These are phyloP conservation scores for Emydoidea blandingii DNA, from an alignment of 2,797 vertebrate genomes.

Conservation along the genomic window DNA sequence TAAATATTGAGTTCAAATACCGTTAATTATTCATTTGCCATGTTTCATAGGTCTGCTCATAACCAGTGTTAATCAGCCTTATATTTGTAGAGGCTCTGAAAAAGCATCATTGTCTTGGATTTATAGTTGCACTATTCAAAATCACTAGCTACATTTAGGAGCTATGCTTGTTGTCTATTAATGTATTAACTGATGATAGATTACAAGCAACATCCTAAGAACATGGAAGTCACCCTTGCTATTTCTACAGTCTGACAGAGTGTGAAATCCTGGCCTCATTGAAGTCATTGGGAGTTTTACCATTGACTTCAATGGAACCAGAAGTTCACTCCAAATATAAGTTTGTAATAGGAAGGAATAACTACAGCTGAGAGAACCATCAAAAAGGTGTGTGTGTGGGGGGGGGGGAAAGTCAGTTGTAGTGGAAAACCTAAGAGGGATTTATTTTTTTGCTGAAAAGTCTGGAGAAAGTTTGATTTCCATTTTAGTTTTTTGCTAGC, in stretches of 20 bases:
- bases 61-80: background rate
- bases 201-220: background rate
- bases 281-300: background rate
- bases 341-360: background rate
- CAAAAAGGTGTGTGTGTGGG: background rate
- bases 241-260: fast-evolving
- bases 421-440: background rate
- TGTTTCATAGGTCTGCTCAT: background rate
- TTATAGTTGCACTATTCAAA: background rate
- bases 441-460: background rate
- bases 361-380: background rate
- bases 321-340: background rate
- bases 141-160: background rate
- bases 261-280: background rate
- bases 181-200: fast-evolving
- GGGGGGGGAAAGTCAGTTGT: background rate
- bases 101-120: background rate
- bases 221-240: background rate
- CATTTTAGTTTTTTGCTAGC: background rate
- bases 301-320: fast-evolving
- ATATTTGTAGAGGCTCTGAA: slow-evolving; percentile 5
- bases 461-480: background rate
- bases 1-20: background rate
- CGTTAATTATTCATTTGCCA: background rate
- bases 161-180: background rate